Percentiles rank a stretch among this genome's conserved stretches.
Conservation (phyloP, 2,797 vertebrate genomes). For the Neopelma chrysocephalum region DNA sequence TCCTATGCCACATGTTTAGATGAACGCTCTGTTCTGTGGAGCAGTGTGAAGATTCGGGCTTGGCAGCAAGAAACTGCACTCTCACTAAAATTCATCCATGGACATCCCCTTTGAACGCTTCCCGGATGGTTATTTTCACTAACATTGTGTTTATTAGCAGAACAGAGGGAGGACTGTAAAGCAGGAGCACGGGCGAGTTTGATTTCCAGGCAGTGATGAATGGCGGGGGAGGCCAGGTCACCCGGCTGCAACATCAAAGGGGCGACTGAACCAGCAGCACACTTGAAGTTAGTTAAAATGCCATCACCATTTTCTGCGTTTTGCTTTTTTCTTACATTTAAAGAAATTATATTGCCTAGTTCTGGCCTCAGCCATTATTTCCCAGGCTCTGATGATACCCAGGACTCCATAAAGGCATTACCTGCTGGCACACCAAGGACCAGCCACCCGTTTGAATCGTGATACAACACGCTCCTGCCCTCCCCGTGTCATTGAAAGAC, state of each 20-base stretch:
- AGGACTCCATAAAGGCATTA: not conserved
- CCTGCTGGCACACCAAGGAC: not conserved
- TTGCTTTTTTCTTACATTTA: conserved; percentile 55
- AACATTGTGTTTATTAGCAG: conserved; percentile 62
- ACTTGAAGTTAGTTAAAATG: conserved; percentile 66
- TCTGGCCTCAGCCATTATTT: conserved; percentile 34
- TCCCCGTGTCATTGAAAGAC: not conserved
- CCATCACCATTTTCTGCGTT: conserved; percentile 39
- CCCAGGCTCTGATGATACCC: not conserved
- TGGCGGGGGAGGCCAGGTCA: conserved; percentile 60
- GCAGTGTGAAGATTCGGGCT: not conserved
- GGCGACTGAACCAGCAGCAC: conserved; percentile 48
- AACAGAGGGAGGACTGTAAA: conserved; percentile 56
- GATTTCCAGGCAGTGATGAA: conserved; percentile 62
- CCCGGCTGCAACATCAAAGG: conserved; percentile 62
- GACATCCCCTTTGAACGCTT: conserved; percentile 56
- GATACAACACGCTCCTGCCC: not conserved
- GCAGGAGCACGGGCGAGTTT: conserved; percentile 14
- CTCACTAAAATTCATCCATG: conserved; percentile 30
- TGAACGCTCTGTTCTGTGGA: not conserved
- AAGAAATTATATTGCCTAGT: conserved; percentile 53
- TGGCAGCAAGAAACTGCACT: conserved; percentile 13
- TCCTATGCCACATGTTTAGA: rapidly evolving
- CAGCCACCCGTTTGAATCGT: not conserved
- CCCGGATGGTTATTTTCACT: conserved; percentile 43